Conservation (phyloP, 2,888 invertebrate genomes). For the Dryobotodes eremita region DNA sequence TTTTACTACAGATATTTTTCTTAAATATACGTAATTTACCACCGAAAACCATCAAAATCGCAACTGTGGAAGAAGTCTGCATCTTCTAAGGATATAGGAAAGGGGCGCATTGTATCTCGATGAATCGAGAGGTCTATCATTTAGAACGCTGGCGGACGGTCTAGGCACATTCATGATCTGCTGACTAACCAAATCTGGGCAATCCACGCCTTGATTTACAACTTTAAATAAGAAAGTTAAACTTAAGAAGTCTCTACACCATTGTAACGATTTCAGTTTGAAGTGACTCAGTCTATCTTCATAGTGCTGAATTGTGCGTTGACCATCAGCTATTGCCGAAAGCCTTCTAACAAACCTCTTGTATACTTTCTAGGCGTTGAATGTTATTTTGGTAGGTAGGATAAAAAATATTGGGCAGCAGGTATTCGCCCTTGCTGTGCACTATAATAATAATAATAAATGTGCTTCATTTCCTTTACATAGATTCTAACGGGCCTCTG, state of each 20-base stretch:
- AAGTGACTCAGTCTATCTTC: background rate
- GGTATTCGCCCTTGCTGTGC: too few relatives aligned
- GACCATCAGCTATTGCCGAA: background rate
- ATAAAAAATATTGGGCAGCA: background rate
- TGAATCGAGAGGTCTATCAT: background rate
- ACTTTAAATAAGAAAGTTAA: background rate
- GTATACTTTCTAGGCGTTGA: background rate
- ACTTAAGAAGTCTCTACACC: background rate
- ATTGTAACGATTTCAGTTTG: background rate
- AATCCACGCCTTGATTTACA: background rate
- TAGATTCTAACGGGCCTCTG: too few relatives aligned
- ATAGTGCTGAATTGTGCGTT: background rate
- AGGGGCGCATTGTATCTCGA: background rate
- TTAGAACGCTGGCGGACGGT: background rate
- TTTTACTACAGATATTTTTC: background rate
- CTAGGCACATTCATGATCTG: background rate
- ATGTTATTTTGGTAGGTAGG: too few relatives aligned
- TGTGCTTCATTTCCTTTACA: too few relatives aligned
- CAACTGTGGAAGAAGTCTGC: background rate
- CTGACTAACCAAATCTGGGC: background rate
- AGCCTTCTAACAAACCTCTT: background rate
- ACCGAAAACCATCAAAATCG: background rate
- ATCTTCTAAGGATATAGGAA: background rate
- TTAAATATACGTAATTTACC: background rate
- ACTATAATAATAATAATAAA: too few relatives aligned